Evolutionary conservation across 2,888 invertebrate species (phyloP), one percentile per base, ranked within the genome.

Genomic region (Aspidiotus destructor): DNA sequence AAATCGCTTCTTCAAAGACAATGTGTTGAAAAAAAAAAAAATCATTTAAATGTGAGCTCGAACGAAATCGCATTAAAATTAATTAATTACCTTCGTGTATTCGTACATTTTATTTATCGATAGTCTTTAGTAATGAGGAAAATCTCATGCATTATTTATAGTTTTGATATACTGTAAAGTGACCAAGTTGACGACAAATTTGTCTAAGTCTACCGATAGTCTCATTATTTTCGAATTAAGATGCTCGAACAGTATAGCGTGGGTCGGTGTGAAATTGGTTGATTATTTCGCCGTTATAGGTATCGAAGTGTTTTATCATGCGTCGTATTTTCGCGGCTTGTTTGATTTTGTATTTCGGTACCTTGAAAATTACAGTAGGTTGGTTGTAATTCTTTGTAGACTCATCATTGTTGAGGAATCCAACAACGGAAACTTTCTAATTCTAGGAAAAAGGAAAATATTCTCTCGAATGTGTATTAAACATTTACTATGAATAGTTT

Each of bases 101-200:
- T 28, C 28, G 28, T 28, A 28, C 28, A 28, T 28, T 28, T 28
- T 28, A 16, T 54, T 54, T 63, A 63, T 63, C 63, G 41, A 41
- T 15, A 54, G 54, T 8, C 54, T 63, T 48, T 5, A 16, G 41
- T 48, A 63, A 55, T 54, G 55, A 53, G 54, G 63, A 53, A 54
- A 63, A 54, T 63, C 53, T 62, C 63, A 63, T 63, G 63, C 63
- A 63, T 63, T 13, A 63, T 63, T 52, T 63, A 63, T 63, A 63
- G 54, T 63, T 63, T 48, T 54, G 63, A 63, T 63, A 63, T 41
- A 62, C 15, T 62, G 28, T 28, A 28, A 28, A 28, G 28, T 48
- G 48, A 13, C 48, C 48, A 11, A 48, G 11, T n/a, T 48, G n/a
- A 48, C 48, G 48, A n/a, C 48, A 48, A 48, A 48, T 48, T 48